Evolutionary conservation across 2,888 invertebrate species (phyloP).

Genomic region (Trisateles emortualis): DNA sequence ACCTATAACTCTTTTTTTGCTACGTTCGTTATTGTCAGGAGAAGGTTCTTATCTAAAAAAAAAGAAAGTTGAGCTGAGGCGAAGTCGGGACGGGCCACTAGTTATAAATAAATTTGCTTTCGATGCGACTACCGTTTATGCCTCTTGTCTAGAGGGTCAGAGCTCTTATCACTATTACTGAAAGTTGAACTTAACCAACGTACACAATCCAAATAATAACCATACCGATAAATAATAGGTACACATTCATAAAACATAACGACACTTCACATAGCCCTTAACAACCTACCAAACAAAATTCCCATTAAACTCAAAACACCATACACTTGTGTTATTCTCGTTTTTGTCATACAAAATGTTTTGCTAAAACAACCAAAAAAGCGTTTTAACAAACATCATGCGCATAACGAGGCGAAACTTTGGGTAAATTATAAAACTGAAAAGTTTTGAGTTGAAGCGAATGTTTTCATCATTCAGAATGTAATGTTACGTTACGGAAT

Average conservation of each 20-base stretch:
- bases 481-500: constrained; percentile 17
- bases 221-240: too few relatives aligned
- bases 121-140: too few relatives aligned
- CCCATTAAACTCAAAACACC: constrained; percentile 1
- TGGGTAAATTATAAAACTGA: constrained; percentile 39
- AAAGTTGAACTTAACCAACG: too few relatives aligned
- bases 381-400: constrained; percentile 27
- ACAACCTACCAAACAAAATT: neutral
- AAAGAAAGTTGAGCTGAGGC: too few relatives aligned
- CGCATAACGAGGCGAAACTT: constrained; percentile 21
- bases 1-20: too few relatives aligned
- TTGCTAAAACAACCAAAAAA: constrained; percentile 19
- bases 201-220: too few relatives aligned
- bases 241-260: neutral
- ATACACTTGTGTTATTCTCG: neutral
- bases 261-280: neutral
- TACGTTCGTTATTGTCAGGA: too few relatives aligned
- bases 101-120: too few relatives aligned
- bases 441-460: constrained; percentile 30
- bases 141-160: too few relatives aligned
- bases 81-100: too few relatives aligned
- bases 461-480: constrained; percentile 27
- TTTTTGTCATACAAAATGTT: neutral
- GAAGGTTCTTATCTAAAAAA: too few relatives aligned
- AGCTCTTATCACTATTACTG: too few relatives aligned